A percentile compares a stretch with the other conserved stretches of the same genome.
These are phyloP conservation scores for Axis porcinus DNA, from an alignment of 2,113 vertebrate species.

Conservation along the genomic window DNA sequence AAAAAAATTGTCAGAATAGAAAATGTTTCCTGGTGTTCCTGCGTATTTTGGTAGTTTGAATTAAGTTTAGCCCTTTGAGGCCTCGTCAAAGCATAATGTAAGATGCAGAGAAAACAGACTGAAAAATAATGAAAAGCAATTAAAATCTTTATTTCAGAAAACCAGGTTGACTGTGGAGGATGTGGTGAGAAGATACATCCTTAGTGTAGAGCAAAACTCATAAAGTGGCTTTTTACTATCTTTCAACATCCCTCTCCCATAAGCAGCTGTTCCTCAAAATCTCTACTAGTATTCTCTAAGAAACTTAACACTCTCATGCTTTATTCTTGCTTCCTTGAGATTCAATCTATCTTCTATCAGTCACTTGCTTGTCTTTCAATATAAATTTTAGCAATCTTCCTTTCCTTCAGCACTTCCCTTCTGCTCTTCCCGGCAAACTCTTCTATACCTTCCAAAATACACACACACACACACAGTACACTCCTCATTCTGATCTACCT, in stretches of 20 bases:
- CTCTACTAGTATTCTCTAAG: background rate
- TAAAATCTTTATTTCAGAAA: conserved; percentile 2
- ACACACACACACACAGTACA: background rate
- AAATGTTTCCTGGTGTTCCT: background rate
- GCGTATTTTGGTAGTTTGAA: background rate
- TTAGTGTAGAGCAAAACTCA: background rate
- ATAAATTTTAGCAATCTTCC: background rate
- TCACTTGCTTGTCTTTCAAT: background rate
- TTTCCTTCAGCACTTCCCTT: background rate
- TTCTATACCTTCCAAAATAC: background rate
- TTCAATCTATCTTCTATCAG: background rate
- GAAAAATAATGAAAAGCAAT: background rate
- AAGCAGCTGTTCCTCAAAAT: background rate
- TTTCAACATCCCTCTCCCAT: background rate
- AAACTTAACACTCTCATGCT: background rate
- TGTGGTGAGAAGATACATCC: background rate
- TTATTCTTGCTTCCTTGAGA: background rate
- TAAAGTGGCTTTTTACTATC: background rate
- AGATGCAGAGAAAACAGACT: background rate
- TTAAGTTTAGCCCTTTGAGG: background rate
- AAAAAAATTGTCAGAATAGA: background rate
- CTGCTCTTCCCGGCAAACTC: background rate
- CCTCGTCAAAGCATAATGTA: background rate
- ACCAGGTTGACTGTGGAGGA: background rate
- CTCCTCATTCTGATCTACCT: background rate